A percentile compares a stretch with the other conserved stretches of the same genome.
Conservation (phyloP, 92 coral and sea anemone genomes). For the Umimayanthus chanpuru region DNA sequence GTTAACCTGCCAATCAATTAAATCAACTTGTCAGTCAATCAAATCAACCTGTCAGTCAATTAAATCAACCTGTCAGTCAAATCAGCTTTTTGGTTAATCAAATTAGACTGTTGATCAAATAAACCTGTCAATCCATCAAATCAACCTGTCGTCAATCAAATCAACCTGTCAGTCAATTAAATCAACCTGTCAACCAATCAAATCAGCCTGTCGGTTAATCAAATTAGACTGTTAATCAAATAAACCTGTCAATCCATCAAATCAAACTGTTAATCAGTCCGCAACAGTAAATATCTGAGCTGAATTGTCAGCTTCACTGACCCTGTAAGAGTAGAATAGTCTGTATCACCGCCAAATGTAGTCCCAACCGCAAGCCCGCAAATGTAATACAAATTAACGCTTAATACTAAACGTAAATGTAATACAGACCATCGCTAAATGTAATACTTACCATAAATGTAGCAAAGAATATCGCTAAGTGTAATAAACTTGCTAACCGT, state of each 20-base stretch:
- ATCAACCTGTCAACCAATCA: background rate
- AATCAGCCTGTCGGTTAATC: background rate
- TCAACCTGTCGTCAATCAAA: too few relatives aligned
- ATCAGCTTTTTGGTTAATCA: background rate
- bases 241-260: background rate
- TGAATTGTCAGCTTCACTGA: too few relatives aligned
- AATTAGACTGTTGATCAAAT: background rate
- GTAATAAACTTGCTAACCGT: too few relatives aligned
- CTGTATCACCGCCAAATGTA: too few relatives aligned
- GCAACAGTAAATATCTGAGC: too few relatives aligned
- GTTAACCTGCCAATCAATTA: background rate
- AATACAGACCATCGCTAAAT: too few relatives aligned
- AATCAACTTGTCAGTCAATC: background rate
- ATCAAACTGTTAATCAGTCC: background rate
- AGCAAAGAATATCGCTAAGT: too few relatives aligned
- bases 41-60: background rate
- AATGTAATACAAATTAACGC: too few relatives aligned
- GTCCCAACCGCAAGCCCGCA: too few relatives aligned
- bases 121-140: background rate
- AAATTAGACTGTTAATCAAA: background rate
- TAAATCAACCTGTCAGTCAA: background rate
- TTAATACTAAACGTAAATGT: too few relatives aligned
- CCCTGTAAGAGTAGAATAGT: too few relatives aligned
- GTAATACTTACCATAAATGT: too few relatives aligned
- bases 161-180: background rate